Base-by-base conservation (phyloP, 2,797 vertebrate genomes). In the Acanthis flammea region DNA sequence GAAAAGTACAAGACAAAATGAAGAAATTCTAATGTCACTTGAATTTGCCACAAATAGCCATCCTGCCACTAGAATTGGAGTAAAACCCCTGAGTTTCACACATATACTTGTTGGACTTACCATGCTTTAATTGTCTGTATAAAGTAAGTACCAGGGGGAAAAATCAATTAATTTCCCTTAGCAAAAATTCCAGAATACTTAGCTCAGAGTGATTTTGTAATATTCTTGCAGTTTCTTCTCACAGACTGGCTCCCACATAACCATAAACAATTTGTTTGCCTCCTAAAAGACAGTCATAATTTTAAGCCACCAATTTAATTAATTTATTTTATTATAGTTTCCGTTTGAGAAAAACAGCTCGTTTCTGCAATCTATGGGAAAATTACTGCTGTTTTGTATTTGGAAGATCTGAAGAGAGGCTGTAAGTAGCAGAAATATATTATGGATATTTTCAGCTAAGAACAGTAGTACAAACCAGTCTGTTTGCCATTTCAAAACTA, bases 341-440 rank as follows among this genome's bases (percentile, higher is more conserved):
- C 31, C 93, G 37, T 86, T 92, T 65, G 83, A 94, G 35, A 61
- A 77, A 97, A 94, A 67, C 44, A 92, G 92, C 35, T 80, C 0
- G 55, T 61, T 88, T 63, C 77, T 92, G 60, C 27, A 85, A 70
- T 71, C n/a, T 60, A 63, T 30, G 21, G 44, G 37, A 76, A 87
- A 90, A 54, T 63, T 66, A 62, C 28, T 93, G 13, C 21, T 65
- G 3, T 13, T 94, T 86, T 57, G 18, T 39, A 63, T 31, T 9
- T 27, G 28, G 25, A 54, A 61, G 67, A 44, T 45, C 12, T 58
- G 23, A 80, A 68, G 19, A 79, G 37, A 60, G 15, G 19, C 23
- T 89, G 60, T 83, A 86, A 62, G 91, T 91, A 89, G 58, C 19
- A 90, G 37, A 70, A 75, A 85, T 66, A 50, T 12, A 48, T 78